Evolutionary conservation across 1,140 invertebrate genomes (phyloP), one percentile per base, ranked within the genome.

Genomic region (Bathynomus jamesi): DNA sequence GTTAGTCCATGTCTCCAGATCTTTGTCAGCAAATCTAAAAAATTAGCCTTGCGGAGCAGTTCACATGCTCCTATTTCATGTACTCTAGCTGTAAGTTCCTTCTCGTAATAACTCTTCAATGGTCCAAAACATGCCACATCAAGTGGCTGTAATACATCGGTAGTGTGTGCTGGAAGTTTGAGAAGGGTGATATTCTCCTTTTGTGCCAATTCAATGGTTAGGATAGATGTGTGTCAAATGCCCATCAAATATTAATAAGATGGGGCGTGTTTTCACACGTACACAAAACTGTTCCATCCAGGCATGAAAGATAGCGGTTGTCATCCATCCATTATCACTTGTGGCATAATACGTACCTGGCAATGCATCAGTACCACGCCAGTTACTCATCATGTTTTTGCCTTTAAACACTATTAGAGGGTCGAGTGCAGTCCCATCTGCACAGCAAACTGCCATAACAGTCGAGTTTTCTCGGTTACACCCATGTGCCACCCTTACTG

Each of bases 381-480:
- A 72, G 24, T 28, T 63, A 3, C 13, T 17, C 53, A 31, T 28
- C 1, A 69, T 29, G 3, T 53, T 46, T 30, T 69, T 73, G 0
- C 72, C 72, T 25, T 70, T 73, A 40, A 73, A 73, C 3, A 73
- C 72, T 46, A 73, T 53, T 13, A 69, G 60, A 11, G 67, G 72
- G 30, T 68, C 72, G 25, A 73, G 29, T 7, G 67, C 32, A 65
- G 28, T 63, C 7, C 72, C 67, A 73, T 73, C 28, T 17, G 72
- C 72, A 69, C 72, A 73, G 61, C 40, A 66, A n/a, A 46, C 28
- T 62, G 72, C 72, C 8, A 73, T 30, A 4, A 69, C 67, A 1
- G 71, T 70, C 1, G 60, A 69, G 29, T 68, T 73, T 21, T 73
- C 71, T 21, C 66, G 11, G 66, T 62, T 68, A 4, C 27, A 29